Percentiles rank a stretch among this genome's conserved stretches.
phyloP scores from a whole-genome alignment of 2,113 vertebrate genomes.

The Actenoides hombroni region DNA sequence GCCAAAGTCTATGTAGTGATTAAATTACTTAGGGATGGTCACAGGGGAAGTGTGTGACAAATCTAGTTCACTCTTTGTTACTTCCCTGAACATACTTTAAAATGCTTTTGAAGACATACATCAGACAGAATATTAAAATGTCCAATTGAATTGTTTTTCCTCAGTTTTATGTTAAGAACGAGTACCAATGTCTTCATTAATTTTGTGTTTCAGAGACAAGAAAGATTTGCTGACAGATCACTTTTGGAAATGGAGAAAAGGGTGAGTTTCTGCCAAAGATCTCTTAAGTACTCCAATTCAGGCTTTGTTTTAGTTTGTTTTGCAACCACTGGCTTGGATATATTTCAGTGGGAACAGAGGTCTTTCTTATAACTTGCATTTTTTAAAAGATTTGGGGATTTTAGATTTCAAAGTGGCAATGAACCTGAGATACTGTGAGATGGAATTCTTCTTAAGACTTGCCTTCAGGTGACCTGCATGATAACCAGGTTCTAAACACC shows the following conservation, averaged over 20 bases:
- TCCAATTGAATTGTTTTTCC: not conserved
- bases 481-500: not conserved
- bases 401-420: not conserved
- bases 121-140: not conserved
- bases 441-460: not conserved
- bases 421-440: not conserved
- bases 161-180: not conserved
- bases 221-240: constrained; percentile 95
- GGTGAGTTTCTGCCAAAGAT: constrained; percentile 79
- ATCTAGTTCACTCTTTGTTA: not conserved
- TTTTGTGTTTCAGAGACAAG: constrained; percentile 89
- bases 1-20: not conserved
- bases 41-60: not conserved
- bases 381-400: constrained; percentile 6
- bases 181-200: not conserved
- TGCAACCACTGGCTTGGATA: not conserved
- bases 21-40: not conserved
- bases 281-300: not conserved
- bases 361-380: not conserved
- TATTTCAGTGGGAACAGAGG: not conserved
- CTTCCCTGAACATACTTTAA: not conserved
- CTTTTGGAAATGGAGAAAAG: constrained; percentile 99
- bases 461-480: not conserved
- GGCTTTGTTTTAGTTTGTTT: constrained; percentile 10
- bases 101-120: not conserved